These are phyloP conservation scores for Peromyscus polionotus DNA, from an alignment of 2,113 vertebrate genomes.

Conservation along the genomic window DNA sequence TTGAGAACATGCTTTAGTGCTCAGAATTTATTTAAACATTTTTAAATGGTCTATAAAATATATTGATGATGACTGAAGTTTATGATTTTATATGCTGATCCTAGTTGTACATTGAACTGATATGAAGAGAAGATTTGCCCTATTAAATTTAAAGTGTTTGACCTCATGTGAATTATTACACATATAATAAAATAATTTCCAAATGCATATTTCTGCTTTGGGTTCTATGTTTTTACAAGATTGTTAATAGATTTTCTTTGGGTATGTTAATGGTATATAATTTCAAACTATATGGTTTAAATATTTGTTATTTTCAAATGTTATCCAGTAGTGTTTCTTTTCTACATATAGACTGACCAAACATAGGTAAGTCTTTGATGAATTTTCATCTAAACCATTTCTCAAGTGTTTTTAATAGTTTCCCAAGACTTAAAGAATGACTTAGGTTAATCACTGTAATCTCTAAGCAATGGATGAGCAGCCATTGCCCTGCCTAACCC, in stretches of 20 bases:
- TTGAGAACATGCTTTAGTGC: background rate
- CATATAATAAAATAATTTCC: background rate
- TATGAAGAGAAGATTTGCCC: background rate
- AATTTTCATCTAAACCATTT: background rate
- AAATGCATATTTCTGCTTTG: background rate
- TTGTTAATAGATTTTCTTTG: slow-evolving; percentile 5
- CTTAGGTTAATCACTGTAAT: background rate
- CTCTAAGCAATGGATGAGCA: background rate
- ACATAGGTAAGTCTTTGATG: slow-evolving; percentile 17
- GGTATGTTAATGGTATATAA: background rate
- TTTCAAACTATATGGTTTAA: slow-evolving; percentile 18
- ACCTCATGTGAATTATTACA: slow-evolving; percentile 3
- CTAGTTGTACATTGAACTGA: slow-evolving; percentile 40
- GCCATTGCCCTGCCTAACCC: background rate
- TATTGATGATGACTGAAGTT: slow-evolving; percentile 16
- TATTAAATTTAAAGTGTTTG: slow-evolving; percentile 40
- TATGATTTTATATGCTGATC: background rate
- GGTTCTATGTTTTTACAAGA: background rate
- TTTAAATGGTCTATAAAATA: background rate
- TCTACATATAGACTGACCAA: background rate
- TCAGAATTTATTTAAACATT: slow-evolving; percentile 15
- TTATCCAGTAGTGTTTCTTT: background rate
- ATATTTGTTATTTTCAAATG: slow-evolving; percentile 46
- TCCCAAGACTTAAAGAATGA: background rate
- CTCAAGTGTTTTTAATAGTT: background rate